These are phyloP conservation scores for Drepana arcuata DNA, from an alignment of 1,140 invertebrate genomes.

Conservation along the genomic window DNA sequence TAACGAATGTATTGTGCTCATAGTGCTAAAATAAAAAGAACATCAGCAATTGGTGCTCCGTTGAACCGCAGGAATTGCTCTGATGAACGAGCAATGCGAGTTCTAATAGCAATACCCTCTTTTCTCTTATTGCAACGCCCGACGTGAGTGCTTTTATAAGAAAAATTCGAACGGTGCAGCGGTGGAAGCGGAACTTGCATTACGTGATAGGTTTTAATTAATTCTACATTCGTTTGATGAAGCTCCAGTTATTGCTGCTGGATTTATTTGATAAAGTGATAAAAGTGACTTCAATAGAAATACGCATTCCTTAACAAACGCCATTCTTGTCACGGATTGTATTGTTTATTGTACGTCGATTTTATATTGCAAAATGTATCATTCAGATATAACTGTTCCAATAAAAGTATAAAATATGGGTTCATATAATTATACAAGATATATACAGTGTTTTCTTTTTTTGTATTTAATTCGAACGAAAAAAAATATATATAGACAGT, in stretches of 20 bases:
- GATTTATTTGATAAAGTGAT: not conserved
- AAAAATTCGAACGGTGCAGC: conserved; percentile 22
- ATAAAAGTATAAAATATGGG: no score
- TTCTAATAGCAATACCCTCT: conserved; percentile 49
- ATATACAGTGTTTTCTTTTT: no score
- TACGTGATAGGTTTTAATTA: conserved; percentile 27
- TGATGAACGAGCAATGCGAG: conserved; percentile 54
- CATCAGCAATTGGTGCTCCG: conserved; percentile 31
- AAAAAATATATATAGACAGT: no score
- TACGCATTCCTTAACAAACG: no score
- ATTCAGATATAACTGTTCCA: no score
- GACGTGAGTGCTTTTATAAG: conserved; percentile 33
- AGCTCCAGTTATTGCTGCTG: not conserved
- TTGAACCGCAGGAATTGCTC: conserved; percentile 44
- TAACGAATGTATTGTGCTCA: conserved; percentile 60
- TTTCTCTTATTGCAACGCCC: conserved; percentile 26
- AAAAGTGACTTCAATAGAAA: no score
- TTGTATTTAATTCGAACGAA: no score
- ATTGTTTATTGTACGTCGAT: not conserved
- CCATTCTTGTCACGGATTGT: not conserved
- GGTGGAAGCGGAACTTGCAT: conserved; percentile 21
- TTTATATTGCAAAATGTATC: no score
- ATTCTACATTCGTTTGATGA: not conserved
- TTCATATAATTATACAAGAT: no score
- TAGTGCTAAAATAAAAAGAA: conserved; percentile 53